These are phyloP conservation scores for Cerastis rubricosa DNA, from an alignment of 2,888 invertebrate species.

Conservation along the genomic window DNA sequence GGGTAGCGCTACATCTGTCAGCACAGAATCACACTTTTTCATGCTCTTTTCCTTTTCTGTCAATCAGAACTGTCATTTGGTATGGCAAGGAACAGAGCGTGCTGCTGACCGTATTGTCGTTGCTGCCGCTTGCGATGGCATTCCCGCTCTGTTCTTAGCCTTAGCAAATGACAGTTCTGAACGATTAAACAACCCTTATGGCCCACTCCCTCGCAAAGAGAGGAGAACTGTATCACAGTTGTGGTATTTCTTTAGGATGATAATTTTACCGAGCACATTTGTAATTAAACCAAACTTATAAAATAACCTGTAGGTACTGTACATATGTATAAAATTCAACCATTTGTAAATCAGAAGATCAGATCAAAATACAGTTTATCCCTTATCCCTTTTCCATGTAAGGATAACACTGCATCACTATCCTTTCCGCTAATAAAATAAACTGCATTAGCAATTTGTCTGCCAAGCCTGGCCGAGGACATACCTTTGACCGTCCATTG, in stretches of 20 bases:
- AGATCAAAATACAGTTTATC: not conserved
- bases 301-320: not conserved
- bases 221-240: not conserved
- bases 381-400: not conserved
- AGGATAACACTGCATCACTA: conserved; percentile 1
- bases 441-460: conserved; percentile 12
- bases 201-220: not conserved
- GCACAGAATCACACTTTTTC: no score
- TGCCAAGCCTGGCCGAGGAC: not conserved
- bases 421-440: conserved; percentile 10
- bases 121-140: no score
- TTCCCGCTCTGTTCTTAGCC: no score
- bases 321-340: not conserved
- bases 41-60: no score
- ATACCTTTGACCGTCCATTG: conserved; percentile 12
- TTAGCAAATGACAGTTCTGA: no score
- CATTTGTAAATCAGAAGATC: not conserved
- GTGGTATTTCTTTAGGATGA: no score
- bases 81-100: no score
- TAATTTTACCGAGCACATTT: not conserved
- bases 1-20: no score
- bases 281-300: not conserved
- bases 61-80: no score
- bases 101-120: no score
- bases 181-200: not conserved